phyloP scores from a whole-genome alignment of 2,797 vertebrate genomes.

The Hippopotamyrus pictus region DNA sequence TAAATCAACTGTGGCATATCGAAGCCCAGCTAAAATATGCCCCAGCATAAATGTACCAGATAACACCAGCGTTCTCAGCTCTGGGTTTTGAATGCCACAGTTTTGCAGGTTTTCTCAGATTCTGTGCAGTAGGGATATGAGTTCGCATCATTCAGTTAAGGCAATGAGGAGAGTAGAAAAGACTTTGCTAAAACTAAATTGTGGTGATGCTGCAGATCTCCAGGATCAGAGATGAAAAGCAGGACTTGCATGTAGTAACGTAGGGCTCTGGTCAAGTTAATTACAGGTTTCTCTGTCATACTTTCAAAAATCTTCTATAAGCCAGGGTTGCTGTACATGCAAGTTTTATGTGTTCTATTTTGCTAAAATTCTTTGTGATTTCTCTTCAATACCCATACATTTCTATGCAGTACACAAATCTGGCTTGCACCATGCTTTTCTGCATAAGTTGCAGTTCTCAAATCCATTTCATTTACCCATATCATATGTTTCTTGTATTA shows the following conservation, averaged over 20 bases:
- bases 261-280: not conserved
- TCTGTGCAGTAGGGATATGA: not conserved
- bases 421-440: not conserved
- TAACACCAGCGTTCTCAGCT: not conserved
- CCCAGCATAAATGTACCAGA: not conserved
- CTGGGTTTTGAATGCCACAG: not conserved
- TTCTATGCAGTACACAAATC: not conserved
- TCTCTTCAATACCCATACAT: not conserved
- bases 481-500: not conserved
- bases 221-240: not conserved
- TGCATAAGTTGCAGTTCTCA: not conserved
- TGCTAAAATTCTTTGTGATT: not conserved
- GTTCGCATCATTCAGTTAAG: not conserved
- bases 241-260: not conserved
- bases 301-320: not conserved
- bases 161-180: not conserved
- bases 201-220: not conserved
- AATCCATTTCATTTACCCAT: not conserved
- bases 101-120: not conserved
- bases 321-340: not conserved
- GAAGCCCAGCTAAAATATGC: not conserved
- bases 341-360: not conserved
- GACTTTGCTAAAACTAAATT: not conserved
- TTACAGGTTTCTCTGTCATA: not conserved
- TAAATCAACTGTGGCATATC: slow-evolving; percentile 5